phyloP scores from a whole-genome alignment of 2,113 vertebrate species.

The Cyphomyrus plagiostoma region DNA sequence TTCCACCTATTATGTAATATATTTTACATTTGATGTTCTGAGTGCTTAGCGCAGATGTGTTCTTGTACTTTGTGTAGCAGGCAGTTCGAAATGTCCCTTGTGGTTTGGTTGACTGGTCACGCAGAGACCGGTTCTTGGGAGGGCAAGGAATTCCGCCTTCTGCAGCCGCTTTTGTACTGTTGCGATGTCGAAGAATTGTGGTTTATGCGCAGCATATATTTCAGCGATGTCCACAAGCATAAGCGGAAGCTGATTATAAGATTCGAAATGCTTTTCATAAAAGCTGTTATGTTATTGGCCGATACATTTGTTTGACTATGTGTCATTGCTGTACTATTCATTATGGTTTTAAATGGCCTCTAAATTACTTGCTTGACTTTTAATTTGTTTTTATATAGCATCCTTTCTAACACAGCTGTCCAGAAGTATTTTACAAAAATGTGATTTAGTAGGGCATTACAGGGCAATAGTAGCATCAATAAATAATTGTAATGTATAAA shows the following conservation, averaged over 20 bases:
- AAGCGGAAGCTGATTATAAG: background rate
- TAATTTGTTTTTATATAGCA: background rate
- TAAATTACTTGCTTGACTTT: background rate
- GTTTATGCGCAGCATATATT: background rate
- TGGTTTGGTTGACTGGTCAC: background rate
- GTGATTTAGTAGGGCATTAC: background rate
- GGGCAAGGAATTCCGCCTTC: background rate
- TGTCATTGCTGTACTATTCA: background rate
- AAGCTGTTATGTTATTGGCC: conserved; percentile 1
- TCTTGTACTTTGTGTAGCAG: background rate
- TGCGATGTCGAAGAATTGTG: background rate
- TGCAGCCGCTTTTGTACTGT: background rate
- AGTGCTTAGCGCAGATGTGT: background rate
- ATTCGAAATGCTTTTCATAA: background rate
- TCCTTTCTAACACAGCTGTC: background rate
- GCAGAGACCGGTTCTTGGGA: background rate
- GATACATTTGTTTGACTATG: background rate
- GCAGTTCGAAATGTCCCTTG: background rate
- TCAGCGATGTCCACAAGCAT: background rate
- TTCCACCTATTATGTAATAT: background rate
- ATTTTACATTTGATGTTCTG: background rate
- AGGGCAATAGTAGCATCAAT: too few relatives aligned
- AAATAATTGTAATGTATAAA: background rate
- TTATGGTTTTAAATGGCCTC: background rate
- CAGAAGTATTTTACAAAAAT: background rate